Evolutionary conservation across 2,797 vertebrate species (phyloP).

Genomic region (Xenentodon cancila): DNA sequence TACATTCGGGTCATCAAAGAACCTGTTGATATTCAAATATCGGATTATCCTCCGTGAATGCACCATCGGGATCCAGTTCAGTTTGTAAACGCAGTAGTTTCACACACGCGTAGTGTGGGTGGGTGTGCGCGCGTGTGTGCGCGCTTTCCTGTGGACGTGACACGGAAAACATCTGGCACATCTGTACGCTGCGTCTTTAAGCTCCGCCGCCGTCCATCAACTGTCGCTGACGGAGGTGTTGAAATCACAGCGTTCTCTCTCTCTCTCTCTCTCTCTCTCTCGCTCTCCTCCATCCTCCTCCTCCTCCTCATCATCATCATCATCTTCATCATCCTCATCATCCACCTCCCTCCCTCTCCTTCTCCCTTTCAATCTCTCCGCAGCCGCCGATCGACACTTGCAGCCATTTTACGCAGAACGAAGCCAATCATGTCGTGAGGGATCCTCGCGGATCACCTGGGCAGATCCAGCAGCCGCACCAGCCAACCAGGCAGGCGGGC

Average conservation of each 20-base stretch:
- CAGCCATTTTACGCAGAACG: constrained; percentile 87
- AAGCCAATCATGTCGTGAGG: constrained; percentile 69
- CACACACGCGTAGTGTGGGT: too few relatives aligned
- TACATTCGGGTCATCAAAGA: constrained; percentile 14
- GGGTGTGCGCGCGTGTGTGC: too few relatives aligned
- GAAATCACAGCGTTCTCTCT: constrained; percentile 48
- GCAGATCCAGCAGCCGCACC: constrained; percentile 49
- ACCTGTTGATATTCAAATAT: constrained; percentile 64
- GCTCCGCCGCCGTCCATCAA: constrained; percentile 40
- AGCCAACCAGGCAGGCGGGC: constrained; percentile 2
- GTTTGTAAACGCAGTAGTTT: too few relatives aligned
- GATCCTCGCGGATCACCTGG: constrained; percentile 64
- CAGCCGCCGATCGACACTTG: constrained; percentile 71
- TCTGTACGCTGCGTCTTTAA: constrained; percentile 77
- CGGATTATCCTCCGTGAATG: background rate
- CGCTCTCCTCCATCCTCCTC: background rate
- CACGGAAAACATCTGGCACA: constrained; percentile 53
- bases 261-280: background rate
- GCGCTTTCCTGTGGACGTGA: too few relatives aligned
- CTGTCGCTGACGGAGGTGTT: constrained; percentile 71
- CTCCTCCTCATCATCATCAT: background rate
- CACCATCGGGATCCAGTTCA: too few relatives aligned
- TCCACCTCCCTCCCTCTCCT: constrained; percentile 2
- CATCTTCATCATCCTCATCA: too few relatives aligned
- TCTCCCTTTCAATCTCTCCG: background rate